phyloP scores from a whole-genome alignment of 2,113 vertebrate genomes.

The Lamprologus sp. region DNA sequence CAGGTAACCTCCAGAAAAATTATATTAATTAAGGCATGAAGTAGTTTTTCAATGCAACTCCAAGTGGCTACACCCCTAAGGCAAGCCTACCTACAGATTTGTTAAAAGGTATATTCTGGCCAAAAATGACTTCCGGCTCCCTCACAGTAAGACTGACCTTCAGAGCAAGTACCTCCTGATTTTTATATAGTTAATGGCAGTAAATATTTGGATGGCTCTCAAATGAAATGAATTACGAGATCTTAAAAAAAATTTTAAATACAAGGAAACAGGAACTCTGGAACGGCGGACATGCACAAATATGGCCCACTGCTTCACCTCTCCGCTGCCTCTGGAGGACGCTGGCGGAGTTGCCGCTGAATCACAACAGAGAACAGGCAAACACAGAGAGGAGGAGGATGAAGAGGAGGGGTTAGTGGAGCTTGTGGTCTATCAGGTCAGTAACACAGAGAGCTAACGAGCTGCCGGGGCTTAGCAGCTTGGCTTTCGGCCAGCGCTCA shows the following conservation, averaged over 20 bases:
- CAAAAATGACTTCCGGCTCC: not conserved
- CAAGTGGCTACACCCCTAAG: not conserved
- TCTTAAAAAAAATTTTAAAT: not conserved
- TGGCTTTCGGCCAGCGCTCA: slow-evolving; percentile 47
- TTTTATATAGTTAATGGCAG: not conserved
- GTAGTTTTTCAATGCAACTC: not conserved
- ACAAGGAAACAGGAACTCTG: not conserved
- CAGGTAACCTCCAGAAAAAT: not conserved
- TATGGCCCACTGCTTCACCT: not conserved
- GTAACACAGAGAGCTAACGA: slow-evolving; percentile 63
- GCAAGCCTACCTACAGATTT: not conserved
- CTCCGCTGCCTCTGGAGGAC: slow-evolving; percentile 16
- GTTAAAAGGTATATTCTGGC: not conserved
- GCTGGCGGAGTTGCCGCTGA: not conserved
- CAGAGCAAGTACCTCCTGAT: not conserved
- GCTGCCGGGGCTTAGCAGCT: slow-evolving; percentile 57
- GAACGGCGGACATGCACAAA: not conserved
- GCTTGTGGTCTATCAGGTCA: slow-evolving; percentile 65
- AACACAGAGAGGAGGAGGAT: not conserved
- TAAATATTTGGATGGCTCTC: not conserved
- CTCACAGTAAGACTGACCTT: not conserved
- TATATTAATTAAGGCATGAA: not conserved
- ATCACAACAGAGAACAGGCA: not conserved
- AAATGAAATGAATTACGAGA: slow-evolving; percentile 12
- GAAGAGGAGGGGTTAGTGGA: not conserved